These are phyloP conservation scores for Diarsia mendica DNA, from an alignment of 2,888 invertebrate genomes.

Conservation along the genomic window DNA sequence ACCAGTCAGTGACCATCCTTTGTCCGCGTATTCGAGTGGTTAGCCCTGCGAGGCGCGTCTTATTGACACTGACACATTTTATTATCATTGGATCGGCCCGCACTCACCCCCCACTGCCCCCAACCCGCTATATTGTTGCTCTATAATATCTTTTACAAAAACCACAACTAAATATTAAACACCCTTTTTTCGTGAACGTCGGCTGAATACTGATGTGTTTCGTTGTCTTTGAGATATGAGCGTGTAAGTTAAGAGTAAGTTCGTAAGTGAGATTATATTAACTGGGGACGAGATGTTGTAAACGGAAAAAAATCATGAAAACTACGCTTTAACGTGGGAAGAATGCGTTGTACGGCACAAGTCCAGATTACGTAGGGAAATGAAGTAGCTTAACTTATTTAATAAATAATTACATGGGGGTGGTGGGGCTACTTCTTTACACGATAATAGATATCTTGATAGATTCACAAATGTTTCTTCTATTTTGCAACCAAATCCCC, in stretches of 20 bases:
- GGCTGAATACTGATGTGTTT: constrained; percentile 60
- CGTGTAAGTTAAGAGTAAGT: constrained; percentile 5
- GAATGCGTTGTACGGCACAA: neutral
- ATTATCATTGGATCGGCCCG: constrained; percentile 69
- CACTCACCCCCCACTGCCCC: neutral
- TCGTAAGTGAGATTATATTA: constrained; percentile 1
- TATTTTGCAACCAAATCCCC: neutral
- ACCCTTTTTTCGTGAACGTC: constrained; percentile 57
- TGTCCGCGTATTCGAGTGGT: neutral
- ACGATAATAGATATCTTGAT: neutral
- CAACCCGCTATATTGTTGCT: constrained; percentile 52
- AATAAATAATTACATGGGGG: neutral
- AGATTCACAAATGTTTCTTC: neutral
- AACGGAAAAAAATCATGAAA: neutral
- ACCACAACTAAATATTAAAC: constrained; percentile 64
- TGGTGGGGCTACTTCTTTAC: neutral
- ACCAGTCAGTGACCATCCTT: constrained; percentile 1
- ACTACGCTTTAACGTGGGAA: neutral
- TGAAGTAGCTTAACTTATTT: neutral
- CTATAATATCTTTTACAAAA: constrained; percentile 67
- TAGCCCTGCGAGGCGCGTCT: constrained; percentile 48
- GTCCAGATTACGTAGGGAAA: neutral
- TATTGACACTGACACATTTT: constrained; percentile 74
- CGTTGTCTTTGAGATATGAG: constrained; percentile 31
- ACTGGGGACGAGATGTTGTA: neutral